Percentiles rank a stretch among this genome's conserved stretches.
phyloP scores from a whole-genome alignment of 1,140 invertebrate genomes.

The Elysia chlorotica region DNA sequence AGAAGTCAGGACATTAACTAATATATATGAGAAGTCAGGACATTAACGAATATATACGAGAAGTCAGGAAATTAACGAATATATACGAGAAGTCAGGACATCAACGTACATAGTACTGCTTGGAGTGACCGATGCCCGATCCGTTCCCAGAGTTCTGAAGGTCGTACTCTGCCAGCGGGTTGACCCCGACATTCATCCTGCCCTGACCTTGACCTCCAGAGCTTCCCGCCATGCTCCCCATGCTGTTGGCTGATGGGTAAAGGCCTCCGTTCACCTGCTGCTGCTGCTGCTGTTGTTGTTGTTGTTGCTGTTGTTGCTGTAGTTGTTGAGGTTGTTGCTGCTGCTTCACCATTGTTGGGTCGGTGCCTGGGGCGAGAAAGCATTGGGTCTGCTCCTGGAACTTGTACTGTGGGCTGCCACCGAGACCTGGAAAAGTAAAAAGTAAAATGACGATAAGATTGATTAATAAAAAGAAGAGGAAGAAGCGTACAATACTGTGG shows the following conservation, averaged over 20 bases:
- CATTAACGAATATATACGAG: too few relatives aligned
- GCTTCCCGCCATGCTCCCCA: conserved; percentile 7
- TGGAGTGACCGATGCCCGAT: background rate
- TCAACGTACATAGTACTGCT: conserved; percentile 12
- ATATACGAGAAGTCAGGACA: too few relatives aligned
- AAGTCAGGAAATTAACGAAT: too few relatives aligned
- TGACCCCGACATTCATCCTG: conserved; percentile 56
- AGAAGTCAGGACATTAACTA: too few relatives aligned
- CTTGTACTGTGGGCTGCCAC: conserved; percentile 30
- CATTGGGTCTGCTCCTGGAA: conserved; percentile 54
- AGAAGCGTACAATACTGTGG: too few relatives aligned
- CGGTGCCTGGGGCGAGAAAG: conserved; percentile 44
- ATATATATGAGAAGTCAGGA: too few relatives aligned
- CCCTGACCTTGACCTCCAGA: conserved; percentile 9
- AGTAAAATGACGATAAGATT: too few relatives aligned
- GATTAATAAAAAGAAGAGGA: too few relatives aligned
- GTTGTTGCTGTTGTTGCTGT: too few relatives aligned
- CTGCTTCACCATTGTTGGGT: background rate
- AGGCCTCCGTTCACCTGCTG: conserved; percentile 44
- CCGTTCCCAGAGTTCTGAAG: conserved; percentile 4
- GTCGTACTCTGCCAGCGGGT: conserved; percentile 47
- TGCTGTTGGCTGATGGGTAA: conserved; percentile 32
- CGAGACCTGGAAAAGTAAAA: background rate
- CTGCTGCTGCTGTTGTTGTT: too few relatives aligned
- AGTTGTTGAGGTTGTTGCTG: background rate